Conservation (phyloP, 2,888 invertebrate species). For the Drosophila koepferae region DNA sequence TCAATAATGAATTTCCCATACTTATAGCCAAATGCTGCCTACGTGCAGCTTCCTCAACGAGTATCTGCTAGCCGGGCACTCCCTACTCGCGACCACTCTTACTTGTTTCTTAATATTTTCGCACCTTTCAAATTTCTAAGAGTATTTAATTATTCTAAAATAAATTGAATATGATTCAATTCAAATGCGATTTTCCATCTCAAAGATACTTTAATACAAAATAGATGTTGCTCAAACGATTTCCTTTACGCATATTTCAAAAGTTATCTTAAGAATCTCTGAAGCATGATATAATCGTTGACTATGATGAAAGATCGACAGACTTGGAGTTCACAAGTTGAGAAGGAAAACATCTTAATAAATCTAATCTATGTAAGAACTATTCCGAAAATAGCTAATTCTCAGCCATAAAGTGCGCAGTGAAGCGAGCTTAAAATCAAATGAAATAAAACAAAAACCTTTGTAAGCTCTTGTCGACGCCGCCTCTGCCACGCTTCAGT, state of each 20-base stretch:
- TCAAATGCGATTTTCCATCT: no score
- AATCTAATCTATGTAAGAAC: slow-evolving; percentile 36
- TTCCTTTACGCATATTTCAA: background rate
- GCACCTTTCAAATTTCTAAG: no score
- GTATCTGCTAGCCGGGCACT: no score
- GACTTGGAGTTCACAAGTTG: background rate
- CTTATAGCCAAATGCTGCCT: no score
- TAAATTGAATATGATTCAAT: no score
- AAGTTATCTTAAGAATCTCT: slow-evolving; percentile 2
- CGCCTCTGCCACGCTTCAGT: slow-evolving; percentile 73
- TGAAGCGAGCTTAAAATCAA: slow-evolving; percentile 58
- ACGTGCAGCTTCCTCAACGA: no score
- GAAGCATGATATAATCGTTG: slow-evolving; percentile 14
- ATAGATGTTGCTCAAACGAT: background rate
- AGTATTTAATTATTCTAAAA: no score
- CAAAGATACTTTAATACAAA: no score
- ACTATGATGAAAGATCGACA: slow-evolving; percentile 13
- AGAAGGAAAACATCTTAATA: slow-evolving; percentile 47
- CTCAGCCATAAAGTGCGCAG: slow-evolving; percentile 73
- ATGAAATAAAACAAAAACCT: slow-evolving; percentile 14
- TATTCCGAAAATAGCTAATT: slow-evolving; percentile 39
- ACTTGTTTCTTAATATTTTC: no score
- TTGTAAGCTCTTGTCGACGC: slow-evolving; percentile 19
- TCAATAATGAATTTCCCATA: no score
- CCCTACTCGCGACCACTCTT: no score